These are phyloP conservation scores for Thecophora atra DNA, from an alignment of 2,888 invertebrate species.

Conservation along the genomic window DNA sequence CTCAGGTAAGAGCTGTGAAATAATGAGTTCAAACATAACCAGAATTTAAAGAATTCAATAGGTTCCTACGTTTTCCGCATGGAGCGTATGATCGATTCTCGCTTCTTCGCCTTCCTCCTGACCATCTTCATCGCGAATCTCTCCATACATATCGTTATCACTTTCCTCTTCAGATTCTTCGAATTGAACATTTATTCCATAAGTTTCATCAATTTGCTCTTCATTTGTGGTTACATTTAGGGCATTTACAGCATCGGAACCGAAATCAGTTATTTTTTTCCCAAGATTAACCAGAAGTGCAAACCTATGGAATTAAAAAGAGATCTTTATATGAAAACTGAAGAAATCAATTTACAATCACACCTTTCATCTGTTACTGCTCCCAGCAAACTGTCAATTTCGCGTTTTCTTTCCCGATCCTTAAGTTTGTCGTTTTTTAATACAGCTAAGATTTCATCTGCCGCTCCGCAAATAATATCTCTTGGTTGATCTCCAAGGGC, in stretches of 20 bases:
- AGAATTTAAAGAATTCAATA: neutral
- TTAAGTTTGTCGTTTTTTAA: constrained; percentile 95
- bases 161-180: constrained; percentile 98
- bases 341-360: neutral
- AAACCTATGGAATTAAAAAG: constrained; percentile 73
- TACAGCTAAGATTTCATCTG: constrained; percentile 96
- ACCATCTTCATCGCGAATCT: constrained; percentile 79
- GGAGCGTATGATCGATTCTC: constrained; percentile 75
- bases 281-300: constrained; percentile 95
- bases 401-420: constrained; percentile 91
- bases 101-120: constrained; percentile 86
- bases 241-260: constrained; percentile 72
- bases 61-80: constrained; percentile 73
- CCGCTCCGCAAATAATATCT: constrained; percentile 97
- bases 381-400: constrained; percentile 88
- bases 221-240: constrained; percentile 69
- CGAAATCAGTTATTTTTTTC: constrained; percentile 98
- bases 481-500: constrained; percentile 96
- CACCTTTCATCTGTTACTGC: constrained; percentile 81
- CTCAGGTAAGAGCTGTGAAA: constrained; percentile 72
- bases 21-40: constrained; percentile 1
- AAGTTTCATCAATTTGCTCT: constrained; percentile 95
- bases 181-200: constrained; percentile 99
- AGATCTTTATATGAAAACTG: neutral
- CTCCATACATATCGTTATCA: constrained; percentile 95